These are phyloP conservation scores for Remorina albescens DNA, from an alignment of 2,797 vertebrate species.

Conservation along the genomic window DNA sequence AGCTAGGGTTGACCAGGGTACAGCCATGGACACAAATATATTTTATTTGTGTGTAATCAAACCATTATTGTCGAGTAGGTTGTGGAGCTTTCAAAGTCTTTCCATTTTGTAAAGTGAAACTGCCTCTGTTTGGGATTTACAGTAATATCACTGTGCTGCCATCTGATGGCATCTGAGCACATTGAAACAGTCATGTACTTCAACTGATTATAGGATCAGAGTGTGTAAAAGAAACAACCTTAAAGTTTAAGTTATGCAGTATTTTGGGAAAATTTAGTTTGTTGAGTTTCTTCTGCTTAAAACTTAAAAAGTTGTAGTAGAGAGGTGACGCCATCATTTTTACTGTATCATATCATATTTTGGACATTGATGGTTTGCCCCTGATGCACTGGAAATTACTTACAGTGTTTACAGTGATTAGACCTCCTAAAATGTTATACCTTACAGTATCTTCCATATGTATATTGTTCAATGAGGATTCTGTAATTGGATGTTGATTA, in stretches of 20 bases:
- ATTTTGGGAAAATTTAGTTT: slow-evolving; percentile 14
- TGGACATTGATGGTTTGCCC: slow-evolving; percentile 11
- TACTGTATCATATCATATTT: slow-evolving; percentile 24
- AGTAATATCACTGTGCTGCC: slow-evolving; percentile 61
- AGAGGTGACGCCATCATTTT: slow-evolving; percentile 16
- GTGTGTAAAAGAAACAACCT: not conserved
- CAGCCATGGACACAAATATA: slow-evolving; percentile 21
- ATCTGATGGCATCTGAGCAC: slow-evolving; percentile 55
- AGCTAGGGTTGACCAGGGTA: slow-evolving; percentile 38
- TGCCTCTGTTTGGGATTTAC: slow-evolving; percentile 21
- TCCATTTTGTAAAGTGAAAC: slow-evolving; percentile 42
- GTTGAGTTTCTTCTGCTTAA: slow-evolving; percentile 14
- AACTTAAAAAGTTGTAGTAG: not conserved
- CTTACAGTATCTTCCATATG: slow-evolving; percentile 12
- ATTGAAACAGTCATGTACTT: slow-evolving; percentile 24
- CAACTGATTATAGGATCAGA: slow-evolving; percentile 17
- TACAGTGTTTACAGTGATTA: slow-evolving; percentile 33
- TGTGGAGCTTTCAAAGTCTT: slow-evolving; percentile 8
- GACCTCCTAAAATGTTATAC: slow-evolving; percentile 8
- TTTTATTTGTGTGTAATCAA: slow-evolving; percentile 43
- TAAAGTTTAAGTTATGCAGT: not conserved
- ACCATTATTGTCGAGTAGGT: slow-evolving; percentile 22
- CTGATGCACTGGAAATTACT: slow-evolving; percentile 26
- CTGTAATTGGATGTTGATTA: slow-evolving; percentile 54
- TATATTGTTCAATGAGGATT: slow-evolving; percentile 50